Conservation (phyloP, 92 coral and sea anemone genomes). For the Hydrozoanthus gracilis region DNA sequence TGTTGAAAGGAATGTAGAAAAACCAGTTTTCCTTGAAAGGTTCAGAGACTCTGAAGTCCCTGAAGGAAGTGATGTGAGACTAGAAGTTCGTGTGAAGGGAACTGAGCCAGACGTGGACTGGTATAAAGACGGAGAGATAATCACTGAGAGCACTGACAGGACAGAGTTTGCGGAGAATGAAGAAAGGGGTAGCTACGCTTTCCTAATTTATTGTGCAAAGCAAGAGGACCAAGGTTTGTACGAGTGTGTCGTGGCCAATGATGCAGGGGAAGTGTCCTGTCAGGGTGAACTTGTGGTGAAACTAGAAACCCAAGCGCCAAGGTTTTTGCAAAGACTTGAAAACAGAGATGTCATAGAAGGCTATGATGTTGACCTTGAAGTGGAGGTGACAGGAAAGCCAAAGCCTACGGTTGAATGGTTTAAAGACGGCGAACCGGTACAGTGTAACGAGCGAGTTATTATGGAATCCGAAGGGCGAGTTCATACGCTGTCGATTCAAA, state of each 20-base stretch:
- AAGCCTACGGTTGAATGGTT: conserved; percentile 88
- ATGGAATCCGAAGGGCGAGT: conserved; percentile 77
- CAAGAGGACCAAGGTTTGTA: conserved; percentile 83
- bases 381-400: conserved; percentile 90
- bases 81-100: conserved; percentile 88
- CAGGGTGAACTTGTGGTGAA: conserved; percentile 62
- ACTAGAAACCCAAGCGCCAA: conserved; percentile 66
- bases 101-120: conserved; percentile 83
- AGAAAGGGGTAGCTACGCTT: conserved; percentile 67
- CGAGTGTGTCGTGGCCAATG: conserved; percentile 81
- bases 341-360: conserved; percentile 82
- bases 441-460: conserved; percentile 59
- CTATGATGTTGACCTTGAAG: conserved; percentile 78
- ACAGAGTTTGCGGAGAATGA: conserved; percentile 73
- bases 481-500: conserved; percentile 76
- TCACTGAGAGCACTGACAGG: conserved; percentile 68
- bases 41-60: conserved; percentile 68
- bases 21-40: conserved; percentile 63
- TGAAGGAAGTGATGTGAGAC: conserved; percentile 66
- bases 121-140: conserved; percentile 79
- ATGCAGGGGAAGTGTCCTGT: conserved; percentile 70
- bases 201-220: conserved; percentile 65
- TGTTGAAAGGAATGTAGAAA: conserved; percentile 67
- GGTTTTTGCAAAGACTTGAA: conserved; percentile 86
- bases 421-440: conserved; percentile 78